A percentile compares a stretch with the other conserved stretches of the same genome.
phyloP scores from a whole-genome alignment of 2,888 invertebrate genomes.

The Dryobotodes eremita region DNA sequence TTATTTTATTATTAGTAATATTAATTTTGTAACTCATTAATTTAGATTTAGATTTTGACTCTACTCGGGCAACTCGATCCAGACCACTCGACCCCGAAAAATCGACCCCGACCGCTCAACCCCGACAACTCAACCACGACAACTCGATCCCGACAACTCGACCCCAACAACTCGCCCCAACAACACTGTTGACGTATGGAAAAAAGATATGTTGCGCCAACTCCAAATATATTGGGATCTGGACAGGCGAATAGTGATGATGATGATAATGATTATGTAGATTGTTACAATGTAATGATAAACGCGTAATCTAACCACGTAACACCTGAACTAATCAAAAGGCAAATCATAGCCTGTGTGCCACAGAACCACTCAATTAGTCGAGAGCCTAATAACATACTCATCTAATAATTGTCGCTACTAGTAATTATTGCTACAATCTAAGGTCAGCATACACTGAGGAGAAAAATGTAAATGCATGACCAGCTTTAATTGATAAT shows the following conservation, averaged over 20 bases:
- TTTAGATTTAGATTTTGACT: too few relatives aligned
- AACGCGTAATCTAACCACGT: not conserved
- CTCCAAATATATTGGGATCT: not conserved
- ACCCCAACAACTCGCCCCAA: too few relatives aligned
- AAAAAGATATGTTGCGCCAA: not conserved
- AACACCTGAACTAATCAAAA: not conserved
- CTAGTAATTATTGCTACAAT: not conserved
- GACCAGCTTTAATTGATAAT: not conserved
- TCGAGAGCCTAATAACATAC: not conserved
- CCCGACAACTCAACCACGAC: too few relatives aligned
- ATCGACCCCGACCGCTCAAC: too few relatives aligned
- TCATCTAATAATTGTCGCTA: not conserved
- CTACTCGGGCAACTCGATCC: too few relatives aligned
- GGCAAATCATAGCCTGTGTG: not conserved
- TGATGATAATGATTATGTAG: not conserved
- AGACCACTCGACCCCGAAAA: too few relatives aligned
- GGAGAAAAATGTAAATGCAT: not conserved
- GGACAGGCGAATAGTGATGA: not conserved
- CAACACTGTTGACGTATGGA: too few relatives aligned
- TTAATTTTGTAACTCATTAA: too few relatives aligned
- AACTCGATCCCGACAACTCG: too few relatives aligned
- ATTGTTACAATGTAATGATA: not conserved
- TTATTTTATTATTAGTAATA: too few relatives aligned
- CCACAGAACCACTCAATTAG: constrained; percentile 4
- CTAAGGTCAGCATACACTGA: not conserved